These are phyloP conservation scores for Cephus sareptanus DNA, from an alignment of 2,888 invertebrate genomes.

Conservation along the genomic window DNA sequence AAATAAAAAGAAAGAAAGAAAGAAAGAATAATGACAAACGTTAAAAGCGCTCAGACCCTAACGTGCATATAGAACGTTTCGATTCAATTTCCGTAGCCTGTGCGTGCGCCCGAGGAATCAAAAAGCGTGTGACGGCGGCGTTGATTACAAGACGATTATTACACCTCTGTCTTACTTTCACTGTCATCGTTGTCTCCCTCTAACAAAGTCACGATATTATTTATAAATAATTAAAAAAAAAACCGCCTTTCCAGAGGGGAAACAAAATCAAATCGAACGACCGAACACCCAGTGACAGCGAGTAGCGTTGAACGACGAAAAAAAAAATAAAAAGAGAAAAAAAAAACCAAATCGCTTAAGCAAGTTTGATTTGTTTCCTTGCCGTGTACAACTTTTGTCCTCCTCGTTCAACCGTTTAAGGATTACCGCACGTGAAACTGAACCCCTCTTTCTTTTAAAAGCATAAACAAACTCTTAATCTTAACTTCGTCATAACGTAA, in stretches of 20 bases:
- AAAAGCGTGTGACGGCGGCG: neutral
- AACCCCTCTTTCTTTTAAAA: constrained; percentile 52
- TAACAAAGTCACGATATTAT: neutral
- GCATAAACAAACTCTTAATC: constrained; percentile 62
- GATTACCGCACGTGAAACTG: constrained; percentile 55
- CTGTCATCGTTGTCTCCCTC: neutral
- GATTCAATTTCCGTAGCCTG: neutral
- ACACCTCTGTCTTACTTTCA: neutral
- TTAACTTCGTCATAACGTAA: constrained; percentile 52
- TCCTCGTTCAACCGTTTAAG: neutral
- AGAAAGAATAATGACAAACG: neutral
- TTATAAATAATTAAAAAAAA: neutral
- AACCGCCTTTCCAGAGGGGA: neutral
- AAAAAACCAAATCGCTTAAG: constrained; percentile 13
- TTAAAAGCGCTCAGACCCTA: neutral
- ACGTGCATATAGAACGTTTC: neutral
- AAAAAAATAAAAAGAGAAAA: constrained; percentile 7
- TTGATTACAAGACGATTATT: neutral
- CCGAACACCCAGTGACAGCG: neutral
- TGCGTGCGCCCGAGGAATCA: neutral
- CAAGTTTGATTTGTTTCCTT: constrained; percentile 43
- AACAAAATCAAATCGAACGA: neutral
- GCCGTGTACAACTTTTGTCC: constrained; percentile 18
- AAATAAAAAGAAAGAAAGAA: neutral
- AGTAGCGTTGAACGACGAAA: neutral